These are phyloP conservation scores for Pseudochaenichthys georgianus DNA, from an alignment of 2,797 vertebrate genomes.

Conservation along the genomic window DNA sequence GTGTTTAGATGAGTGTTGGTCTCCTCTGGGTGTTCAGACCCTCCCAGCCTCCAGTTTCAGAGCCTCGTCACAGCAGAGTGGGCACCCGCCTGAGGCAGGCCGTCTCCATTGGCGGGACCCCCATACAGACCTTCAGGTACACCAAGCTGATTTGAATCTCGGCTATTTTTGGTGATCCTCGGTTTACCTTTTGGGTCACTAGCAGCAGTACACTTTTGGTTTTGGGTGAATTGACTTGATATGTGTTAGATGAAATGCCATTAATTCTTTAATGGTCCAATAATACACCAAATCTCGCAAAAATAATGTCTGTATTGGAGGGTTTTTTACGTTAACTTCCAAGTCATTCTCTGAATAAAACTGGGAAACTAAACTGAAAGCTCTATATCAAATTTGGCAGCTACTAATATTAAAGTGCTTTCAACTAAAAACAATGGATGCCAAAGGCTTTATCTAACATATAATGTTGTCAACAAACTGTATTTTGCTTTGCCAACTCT, in stretches of 20 bases:
- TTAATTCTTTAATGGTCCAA: too few relatives aligned
- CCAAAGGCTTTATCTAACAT: not conserved
- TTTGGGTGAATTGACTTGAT: not conserved
- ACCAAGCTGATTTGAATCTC: not conserved
- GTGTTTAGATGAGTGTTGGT: slow-evolving; percentile 87
- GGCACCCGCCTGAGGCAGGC: slow-evolving; percentile 78
- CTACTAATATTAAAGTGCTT: not conserved
- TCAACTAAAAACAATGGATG: not conserved
- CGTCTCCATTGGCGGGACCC: slow-evolving; percentile 68
- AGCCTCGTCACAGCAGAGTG: slow-evolving; percentile 78
- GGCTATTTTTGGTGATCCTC: too few relatives aligned
- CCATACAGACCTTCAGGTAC: slow-evolving; percentile 75
- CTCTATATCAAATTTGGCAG: not conserved
- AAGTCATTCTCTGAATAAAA: not conserved
- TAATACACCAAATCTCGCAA: too few relatives aligned
- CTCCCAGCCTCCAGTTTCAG: slow-evolving; percentile 83
- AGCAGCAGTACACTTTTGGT: not conserved
- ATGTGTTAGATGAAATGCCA: too few relatives aligned
- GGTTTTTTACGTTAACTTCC: not conserved
- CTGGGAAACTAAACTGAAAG: not conserved
- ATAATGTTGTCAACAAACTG: too few relatives aligned
- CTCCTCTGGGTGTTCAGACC: slow-evolving; percentile 83
- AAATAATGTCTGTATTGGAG: too few relatives aligned
- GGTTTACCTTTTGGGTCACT: not conserved
- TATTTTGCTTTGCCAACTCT: not conserved